phyloP scores from a whole-genome alignment of 1,140 invertebrate genomes.

The Mactra quadrangularis region DNA sequence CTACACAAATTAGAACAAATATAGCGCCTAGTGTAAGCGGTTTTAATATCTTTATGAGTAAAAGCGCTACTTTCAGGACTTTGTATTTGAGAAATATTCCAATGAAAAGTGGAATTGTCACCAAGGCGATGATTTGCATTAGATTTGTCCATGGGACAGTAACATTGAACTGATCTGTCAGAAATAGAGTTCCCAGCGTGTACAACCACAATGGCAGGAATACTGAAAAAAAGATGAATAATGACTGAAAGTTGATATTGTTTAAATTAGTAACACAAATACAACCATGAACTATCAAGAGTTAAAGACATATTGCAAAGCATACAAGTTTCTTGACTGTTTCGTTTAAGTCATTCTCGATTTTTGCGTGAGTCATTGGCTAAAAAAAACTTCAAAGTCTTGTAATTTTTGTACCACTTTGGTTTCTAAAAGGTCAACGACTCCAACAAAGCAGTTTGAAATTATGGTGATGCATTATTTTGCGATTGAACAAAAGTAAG shows the following conservation, averaged over 20 bases:
- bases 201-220: slow-evolving; percentile 98
- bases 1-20: slow-evolving; percentile 94
- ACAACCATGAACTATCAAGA: too few species aligned
- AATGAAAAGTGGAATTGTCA: slow-evolving; percentile 92
- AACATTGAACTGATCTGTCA: slow-evolving; percentile 86
- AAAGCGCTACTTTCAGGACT: slow-evolving; percentile 84
- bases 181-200: slow-evolving; percentile 90
- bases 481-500: too few species aligned
- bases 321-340: too few species aligned
- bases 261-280: too few species aligned
- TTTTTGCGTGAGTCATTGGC: too few species aligned
- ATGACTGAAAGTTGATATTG: background rate
- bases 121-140: slow-evolving; percentile 88
- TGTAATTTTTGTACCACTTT: too few species aligned
- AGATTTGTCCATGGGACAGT: slow-evolving; percentile 93
- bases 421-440: too few species aligned
- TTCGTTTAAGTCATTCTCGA: too few species aligned
- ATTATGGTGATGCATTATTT: too few species aligned
- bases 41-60: slow-evolving; percentile 73
- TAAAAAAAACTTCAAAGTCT: too few species aligned
- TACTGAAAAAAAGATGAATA: slow-evolving; percentile 85
- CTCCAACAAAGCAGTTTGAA: too few species aligned
- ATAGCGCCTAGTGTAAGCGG: slow-evolving; percentile 93
- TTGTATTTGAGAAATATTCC: slow-evolving; percentile 87
- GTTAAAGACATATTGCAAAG: too few species aligned